phyloP scores from a whole-genome alignment of 2,113 vertebrate species.

The Charina bottae region DNA sequence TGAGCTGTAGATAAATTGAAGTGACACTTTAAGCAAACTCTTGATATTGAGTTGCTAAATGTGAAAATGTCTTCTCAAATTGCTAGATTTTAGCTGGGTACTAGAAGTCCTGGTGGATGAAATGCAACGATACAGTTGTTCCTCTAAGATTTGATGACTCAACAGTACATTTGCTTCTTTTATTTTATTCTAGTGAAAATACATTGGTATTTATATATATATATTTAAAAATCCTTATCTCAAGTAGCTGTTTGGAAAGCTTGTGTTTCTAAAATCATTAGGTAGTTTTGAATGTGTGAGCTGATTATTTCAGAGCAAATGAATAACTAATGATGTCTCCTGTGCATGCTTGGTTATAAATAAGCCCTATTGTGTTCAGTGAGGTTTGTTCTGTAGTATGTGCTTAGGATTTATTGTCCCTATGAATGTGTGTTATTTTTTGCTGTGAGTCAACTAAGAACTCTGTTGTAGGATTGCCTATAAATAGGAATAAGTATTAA shows the following conservation, averaged over 20 bases:
- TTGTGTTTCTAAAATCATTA: conserved; percentile 1
- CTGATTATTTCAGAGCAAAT: background rate
- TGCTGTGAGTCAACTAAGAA: background rate
- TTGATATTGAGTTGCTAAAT: too few relatives aligned
- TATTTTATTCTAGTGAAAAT: background rate
- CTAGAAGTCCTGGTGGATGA: too few relatives aligned
- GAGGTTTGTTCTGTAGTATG: background rate
- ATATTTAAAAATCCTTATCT: too few relatives aligned
- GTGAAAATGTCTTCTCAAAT: too few relatives aligned
- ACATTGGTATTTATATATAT: background rate
- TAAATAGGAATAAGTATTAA: background rate
- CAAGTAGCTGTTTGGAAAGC: background rate
- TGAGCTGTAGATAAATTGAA: too few relatives aligned
- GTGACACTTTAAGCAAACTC: too few relatives aligned
- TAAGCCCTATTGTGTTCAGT: background rate
- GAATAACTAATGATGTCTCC: background rate
- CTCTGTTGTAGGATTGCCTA: background rate
- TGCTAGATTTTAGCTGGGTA: too few relatives aligned
- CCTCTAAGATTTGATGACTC: too few relatives aligned
- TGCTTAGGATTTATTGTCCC: background rate
- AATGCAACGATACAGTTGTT: too few relatives aligned
- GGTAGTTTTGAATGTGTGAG: background rate
- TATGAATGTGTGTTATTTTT: background rate
- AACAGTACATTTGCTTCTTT: background rate
- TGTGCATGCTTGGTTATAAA: background rate